phyloP scores from a whole-genome alignment of 1,140 invertebrate genomes.

The Caerostris extrusa region DNA sequence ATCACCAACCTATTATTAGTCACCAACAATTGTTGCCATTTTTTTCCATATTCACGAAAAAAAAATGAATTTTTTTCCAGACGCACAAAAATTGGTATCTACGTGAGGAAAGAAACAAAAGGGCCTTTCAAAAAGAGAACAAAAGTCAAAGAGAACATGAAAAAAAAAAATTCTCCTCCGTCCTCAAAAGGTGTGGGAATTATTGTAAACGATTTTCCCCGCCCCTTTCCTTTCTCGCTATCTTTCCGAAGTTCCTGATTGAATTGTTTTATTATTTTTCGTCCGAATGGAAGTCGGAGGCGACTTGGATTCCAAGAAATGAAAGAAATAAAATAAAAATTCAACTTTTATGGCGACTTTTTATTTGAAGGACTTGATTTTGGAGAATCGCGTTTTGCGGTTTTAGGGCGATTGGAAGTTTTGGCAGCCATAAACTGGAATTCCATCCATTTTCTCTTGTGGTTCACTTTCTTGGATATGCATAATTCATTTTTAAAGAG shows the following conservation, averaged over 20 bases:
- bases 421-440: slow-evolving; percentile 5
- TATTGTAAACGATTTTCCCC: slow-evolving; percentile 55
- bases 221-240: background rate
- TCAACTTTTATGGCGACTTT: slow-evolving; percentile 51
- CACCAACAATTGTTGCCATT: background rate
- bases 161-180: background rate
- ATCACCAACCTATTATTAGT: background rate
- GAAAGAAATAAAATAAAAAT: background rate
- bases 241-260: slow-evolving; percentile 34
- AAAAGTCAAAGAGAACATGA: background rate
- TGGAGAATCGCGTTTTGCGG: slow-evolving; percentile 40
- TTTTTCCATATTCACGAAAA: background rate
- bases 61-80: too few relatives aligned
- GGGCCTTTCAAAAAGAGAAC: background rate
- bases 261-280: slow-evolving; percentile 58
- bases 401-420: background rate
- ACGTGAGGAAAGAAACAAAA: slow-evolving; percentile 27
- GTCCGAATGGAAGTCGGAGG: slow-evolving; percentile 13
- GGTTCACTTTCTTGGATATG: background rate
- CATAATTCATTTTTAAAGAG: background rate
- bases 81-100: background rate
- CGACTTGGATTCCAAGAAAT: background rate
- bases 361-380: slow-evolving; percentile 47
- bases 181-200: slow-evolving; percentile 55
- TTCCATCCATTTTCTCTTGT: background rate